Conservation (phyloP, 2,888 invertebrate genomes). For the Hartigia nigra region DNA sequence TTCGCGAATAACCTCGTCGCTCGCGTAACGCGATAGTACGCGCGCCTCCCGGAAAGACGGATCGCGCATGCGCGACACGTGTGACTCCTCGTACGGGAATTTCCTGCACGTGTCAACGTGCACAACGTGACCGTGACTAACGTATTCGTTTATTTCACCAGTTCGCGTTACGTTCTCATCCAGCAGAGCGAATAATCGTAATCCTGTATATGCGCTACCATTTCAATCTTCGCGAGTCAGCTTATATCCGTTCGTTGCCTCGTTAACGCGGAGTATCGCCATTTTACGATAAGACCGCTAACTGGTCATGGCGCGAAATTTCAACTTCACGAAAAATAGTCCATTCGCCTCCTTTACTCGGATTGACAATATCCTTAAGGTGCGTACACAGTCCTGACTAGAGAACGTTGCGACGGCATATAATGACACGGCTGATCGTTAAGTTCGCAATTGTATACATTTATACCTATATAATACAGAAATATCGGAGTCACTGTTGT, state of each 20-base stretch:
- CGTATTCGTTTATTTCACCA: conserved; percentile 1
- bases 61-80: not conserved
- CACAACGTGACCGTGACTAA: conserved; percentile 8
- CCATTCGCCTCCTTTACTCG: too few species aligned
- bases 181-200: conserved; percentile 3
- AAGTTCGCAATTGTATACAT: too few species aligned
- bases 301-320: too few species aligned
- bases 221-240: not conserved
- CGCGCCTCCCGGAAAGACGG: not conserved
- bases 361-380: not conserved
- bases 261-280: not conserved
- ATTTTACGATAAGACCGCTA: not conserved
- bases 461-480: not conserved
- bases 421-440: too few species aligned
- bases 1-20: not conserved
- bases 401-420: not conserved
- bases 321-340: too few species aligned
- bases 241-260: not conserved
- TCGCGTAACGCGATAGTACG: not conserved
- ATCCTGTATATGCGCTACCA: not conserved
- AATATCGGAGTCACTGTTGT: not conserved
- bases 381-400: not conserved
- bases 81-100: conserved; percentile 4
- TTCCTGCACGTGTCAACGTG: conserved; percentile 7
- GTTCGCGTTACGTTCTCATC: not conserved